Evolutionary conservation across 1,140 invertebrate species (phyloP).

Genomic region (Leptestheria dahalacensis): DNA sequence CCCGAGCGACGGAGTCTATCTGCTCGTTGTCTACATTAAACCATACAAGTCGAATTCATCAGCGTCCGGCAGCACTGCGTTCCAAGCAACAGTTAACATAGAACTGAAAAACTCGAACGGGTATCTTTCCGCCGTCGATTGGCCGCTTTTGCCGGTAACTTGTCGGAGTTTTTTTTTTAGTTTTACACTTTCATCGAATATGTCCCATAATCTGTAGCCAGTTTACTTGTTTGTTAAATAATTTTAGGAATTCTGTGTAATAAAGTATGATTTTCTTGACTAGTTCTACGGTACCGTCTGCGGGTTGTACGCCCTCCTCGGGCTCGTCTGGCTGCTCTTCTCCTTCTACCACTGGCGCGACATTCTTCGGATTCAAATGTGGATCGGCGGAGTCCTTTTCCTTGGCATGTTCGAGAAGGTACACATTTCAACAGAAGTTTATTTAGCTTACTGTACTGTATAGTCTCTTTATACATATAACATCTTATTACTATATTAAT

Average conservation of each 20-base stretch:
- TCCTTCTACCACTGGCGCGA: constrained; percentile 77
- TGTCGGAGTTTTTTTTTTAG: too few relatives aligned
- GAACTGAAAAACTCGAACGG: constrained; percentile 48
- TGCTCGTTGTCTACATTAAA: constrained; percentile 30
- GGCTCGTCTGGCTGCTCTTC: constrained; percentile 67
- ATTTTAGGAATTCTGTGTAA: too few relatives aligned
- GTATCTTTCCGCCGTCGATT: constrained; percentile 57
- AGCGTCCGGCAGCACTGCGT: constrained; percentile 20
- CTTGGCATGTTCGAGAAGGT: constrained; percentile 64
- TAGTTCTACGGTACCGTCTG: constrained; percentile 88
- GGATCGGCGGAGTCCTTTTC: constrained; percentile 80
- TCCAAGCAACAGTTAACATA: constrained; percentile 38
- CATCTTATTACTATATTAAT: constrained; percentile 30
- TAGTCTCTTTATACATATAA: constrained; percentile 19
- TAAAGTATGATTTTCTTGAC: constrained; percentile 26
- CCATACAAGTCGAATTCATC: not conserved
- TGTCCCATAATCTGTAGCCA: too few relatives aligned
- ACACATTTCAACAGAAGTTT: not conserved
- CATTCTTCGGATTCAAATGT: constrained; percentile 83
- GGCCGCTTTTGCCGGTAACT: constrained; percentile 47
- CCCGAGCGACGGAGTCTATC: constrained; percentile 30
- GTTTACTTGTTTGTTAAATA: too few relatives aligned
- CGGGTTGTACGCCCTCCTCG: constrained; percentile 63
- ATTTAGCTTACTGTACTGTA: constrained; percentile 19
- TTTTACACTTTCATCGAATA: too few relatives aligned